Evolutionary conservation across 2,797 vertebrate genomes (phyloP), one percentile per base, ranked within the genome.

Genomic region (Neosilurus hyrtlii): DNA sequence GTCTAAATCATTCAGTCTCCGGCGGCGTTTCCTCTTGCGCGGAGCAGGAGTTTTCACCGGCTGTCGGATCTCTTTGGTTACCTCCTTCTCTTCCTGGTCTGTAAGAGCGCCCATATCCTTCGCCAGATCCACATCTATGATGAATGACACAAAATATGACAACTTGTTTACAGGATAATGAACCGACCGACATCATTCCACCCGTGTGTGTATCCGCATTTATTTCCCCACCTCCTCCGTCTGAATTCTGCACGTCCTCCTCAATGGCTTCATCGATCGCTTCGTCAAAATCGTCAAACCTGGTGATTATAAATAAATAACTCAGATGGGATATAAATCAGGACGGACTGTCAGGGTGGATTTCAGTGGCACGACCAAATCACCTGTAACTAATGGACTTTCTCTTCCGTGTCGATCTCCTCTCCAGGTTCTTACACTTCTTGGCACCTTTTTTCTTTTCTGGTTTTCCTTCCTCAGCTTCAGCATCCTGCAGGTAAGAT

Each of bases 311-410:
- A 10, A 49, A 66, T 35, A 8, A 79, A 56, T 62, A 22, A 24
- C 80, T 18, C 10, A 8, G 59, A 26, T 6, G 30, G 18, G 78
- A 24, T 12, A 54, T 80, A 56, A 1, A 26, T 1, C 15, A 43
- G 4, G 14, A 59, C 12, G 14, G 6, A 61, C 5, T 5, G 15
- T 24, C 70, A 30, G n/a, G 49, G 20, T 9, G 20, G 43, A 79
- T 9, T 22, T 52, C 9, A 30, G 11, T 4, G 24, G 24, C 4
- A 10, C 1, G 9, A 1, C 61, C 26, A 30, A 79, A 52, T 65
- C 89, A 99, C 98, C 98, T 97, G 91, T 99, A 99, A 92, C 97
- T 99, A 92, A 99, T 99, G 90, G 96, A 96, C 83, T 99, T 99
- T 66, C 97, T 94, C 87, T 95, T 95, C 88, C 98, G 94, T 68